Conservation (phyloP, 2,113 vertebrate genomes). For the Bubalus kerabau region DNA sequence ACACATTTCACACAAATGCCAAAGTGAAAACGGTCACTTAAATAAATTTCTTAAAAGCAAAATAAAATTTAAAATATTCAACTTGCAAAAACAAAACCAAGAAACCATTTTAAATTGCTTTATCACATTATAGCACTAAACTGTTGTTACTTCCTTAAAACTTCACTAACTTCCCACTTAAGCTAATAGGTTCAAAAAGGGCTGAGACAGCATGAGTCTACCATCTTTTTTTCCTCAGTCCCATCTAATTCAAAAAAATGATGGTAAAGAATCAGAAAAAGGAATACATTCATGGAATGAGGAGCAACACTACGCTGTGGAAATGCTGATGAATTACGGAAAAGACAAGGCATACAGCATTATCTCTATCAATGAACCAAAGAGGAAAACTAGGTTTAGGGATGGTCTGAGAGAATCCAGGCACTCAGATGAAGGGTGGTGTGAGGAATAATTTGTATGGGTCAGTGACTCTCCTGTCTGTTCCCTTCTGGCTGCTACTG, state of each 20-base stretch:
- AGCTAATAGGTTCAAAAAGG: conserved; percentile 5
- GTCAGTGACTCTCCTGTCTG: neutral
- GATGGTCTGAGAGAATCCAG: neutral
- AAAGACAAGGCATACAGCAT: neutral
- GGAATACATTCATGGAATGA: neutral
- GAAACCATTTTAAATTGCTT: neutral
- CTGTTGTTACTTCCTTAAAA: neutral
- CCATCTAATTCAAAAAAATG: neutral
- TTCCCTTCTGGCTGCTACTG: neutral
- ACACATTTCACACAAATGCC: neutral
- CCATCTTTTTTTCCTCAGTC: neutral
- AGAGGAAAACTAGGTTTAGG: neutral
- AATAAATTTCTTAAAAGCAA: neutral
- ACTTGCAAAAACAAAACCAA: conserved; percentile 4
- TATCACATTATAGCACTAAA: neutral
- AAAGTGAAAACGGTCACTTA: neutral
- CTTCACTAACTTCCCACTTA: neutral
- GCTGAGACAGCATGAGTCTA: neutral
- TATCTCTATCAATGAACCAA: neutral
- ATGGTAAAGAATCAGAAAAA: neutral
- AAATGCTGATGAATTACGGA: neutral
- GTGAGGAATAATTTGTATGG: neutral
- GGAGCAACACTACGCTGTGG: neutral
- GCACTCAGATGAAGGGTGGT: neutral
- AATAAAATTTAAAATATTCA: neutral